Evolutionary conservation across 2,113 vertebrate species (phyloP), one percentile per base, ranked within the genome.

Genomic region (Lutjanus erythropterus): DNA sequence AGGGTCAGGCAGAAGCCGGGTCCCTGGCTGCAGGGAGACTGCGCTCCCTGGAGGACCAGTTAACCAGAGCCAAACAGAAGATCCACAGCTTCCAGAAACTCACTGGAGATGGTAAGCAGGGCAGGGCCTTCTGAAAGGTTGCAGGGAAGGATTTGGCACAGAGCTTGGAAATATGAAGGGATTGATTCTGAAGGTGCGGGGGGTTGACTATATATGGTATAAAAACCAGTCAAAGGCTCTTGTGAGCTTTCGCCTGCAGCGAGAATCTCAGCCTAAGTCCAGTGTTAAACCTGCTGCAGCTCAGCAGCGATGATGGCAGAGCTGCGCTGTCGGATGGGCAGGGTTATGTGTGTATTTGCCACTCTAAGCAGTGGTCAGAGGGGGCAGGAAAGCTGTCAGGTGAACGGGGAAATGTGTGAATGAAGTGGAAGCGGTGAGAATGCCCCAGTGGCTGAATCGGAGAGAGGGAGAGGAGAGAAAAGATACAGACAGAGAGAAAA

Each of bases 51-150:
- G 97, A 98, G 89, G 97, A 98, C 62, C 97, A 99, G 92, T 96
- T 99, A 81, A 92, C 95, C 93, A 96, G 96, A 95, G 97, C 98
- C 95, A 99, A 99, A 94, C 96, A 98, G 94, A 97, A 99, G 95
- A 97, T 99, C 93, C 96, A 97, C 94, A 97, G 94, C 93, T 98
- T 96, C 86, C 97, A 98, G 93, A 97, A 96, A 91, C 92, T 94
- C 83, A 96, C 96, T 70, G 96, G 96, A 94, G 95, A 96, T 78
- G 97, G 97, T 97, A 95, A 89, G 96, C 33, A 41, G 15, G 25
- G 12, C 31, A n/a, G 33, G 39, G 37, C n/a, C n/a, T 5, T 60
- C 31, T 37, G 10, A 53, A 65, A 52, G 75, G 59, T 66, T 66
- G 39, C 23, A 27, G 59, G 53, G 35, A 61, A 71, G 58, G 58